Percentiles rank a stretch among this genome's conserved stretches.
Conservation (phyloP, 1,140 invertebrate genomes). For the Periplaneta americana region DNA sequence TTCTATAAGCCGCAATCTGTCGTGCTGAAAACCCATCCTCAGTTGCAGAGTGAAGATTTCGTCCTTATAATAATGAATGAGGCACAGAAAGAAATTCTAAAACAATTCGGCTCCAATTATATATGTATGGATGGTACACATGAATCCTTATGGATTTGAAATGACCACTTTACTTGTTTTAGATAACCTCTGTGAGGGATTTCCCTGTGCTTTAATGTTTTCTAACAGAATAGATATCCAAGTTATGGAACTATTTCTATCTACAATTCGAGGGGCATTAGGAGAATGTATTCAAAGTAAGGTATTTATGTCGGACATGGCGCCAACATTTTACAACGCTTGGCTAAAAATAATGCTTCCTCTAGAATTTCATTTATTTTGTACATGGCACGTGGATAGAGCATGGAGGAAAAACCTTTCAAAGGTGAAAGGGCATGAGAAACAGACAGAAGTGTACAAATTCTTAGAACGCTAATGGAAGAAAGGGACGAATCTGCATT, state of each 20-base stretch:
- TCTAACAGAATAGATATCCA: neutral
- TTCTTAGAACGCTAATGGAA: too few species aligned
- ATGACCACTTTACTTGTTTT: neutral
- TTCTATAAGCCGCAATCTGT: too few species aligned
- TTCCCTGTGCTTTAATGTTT: neutral
- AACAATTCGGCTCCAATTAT: too few species aligned
- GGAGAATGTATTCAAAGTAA: too few species aligned
- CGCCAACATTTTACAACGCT: neutral
- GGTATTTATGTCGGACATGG: neutral
- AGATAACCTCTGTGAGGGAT: neutral
- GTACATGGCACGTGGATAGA: neutral
- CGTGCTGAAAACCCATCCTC: too few species aligned
- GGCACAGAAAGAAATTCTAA: too few species aligned
- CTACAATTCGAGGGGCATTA: neutral
- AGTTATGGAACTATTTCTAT: neutral
- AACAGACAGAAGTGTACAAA: neutral
- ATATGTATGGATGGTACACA: too few species aligned
- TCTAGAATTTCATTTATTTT: neutral
- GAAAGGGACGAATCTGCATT: too few species aligned
- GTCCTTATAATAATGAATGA: too few species aligned
- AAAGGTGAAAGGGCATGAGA: neutral
- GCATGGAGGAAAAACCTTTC: neutral
- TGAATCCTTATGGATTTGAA: neutral
- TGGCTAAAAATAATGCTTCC: neutral
- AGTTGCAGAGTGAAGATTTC: too few species aligned